Evolutionary conservation across 2,888 invertebrate species (phyloP).

Genomic region (Calephelis perditalis): DNA sequence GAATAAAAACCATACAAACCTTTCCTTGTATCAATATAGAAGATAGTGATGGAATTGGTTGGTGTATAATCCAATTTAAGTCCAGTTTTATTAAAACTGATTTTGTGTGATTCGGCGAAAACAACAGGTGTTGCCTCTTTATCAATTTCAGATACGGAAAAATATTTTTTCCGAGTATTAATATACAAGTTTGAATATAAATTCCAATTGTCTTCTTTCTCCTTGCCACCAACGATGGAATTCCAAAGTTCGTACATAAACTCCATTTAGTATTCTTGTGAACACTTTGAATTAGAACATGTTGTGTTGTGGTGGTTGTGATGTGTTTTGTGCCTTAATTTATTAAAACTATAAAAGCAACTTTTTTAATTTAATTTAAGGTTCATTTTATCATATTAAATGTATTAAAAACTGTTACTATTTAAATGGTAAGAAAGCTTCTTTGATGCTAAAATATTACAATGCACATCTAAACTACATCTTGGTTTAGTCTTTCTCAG

Average conservation of each 20-base stretch:
- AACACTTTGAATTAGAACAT: conserved; percentile 36
- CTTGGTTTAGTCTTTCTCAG: too few species aligned
- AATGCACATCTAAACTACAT: too few species aligned
- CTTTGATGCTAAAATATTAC: too few species aligned
- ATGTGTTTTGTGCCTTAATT: conserved; percentile 32
- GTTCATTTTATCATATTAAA: too few species aligned
- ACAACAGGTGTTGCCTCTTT: conserved; percentile 79
- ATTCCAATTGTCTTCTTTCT: conserved; percentile 57
- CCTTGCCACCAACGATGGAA: conserved; percentile 63
- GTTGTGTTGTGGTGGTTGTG: conserved; percentile 24
- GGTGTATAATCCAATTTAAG: conserved; percentile 78
- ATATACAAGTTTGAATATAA: conserved; percentile 72
- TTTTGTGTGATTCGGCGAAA: conserved; percentile 73
- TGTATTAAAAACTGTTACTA: too few species aligned
- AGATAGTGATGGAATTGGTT: conserved; percentile 79
- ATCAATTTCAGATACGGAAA: conserved; percentile 83
- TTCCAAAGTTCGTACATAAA: conserved; percentile 72
- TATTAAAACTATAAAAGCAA: too few species aligned
- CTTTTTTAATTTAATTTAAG: too few species aligned
- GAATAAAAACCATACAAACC: conserved; percentile 61
- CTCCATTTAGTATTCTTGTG: conserved; percentile 60
- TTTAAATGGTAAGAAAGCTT: too few species aligned
- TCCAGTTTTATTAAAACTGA: conserved; percentile 62
- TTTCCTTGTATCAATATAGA: conserved; percentile 81
- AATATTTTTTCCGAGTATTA: conserved; percentile 78